A percentile compares a stretch with the other conserved stretches of the same genome.
Conservation (phyloP, 2,797 vertebrate species). For the Arvicola amphibius region DNA sequence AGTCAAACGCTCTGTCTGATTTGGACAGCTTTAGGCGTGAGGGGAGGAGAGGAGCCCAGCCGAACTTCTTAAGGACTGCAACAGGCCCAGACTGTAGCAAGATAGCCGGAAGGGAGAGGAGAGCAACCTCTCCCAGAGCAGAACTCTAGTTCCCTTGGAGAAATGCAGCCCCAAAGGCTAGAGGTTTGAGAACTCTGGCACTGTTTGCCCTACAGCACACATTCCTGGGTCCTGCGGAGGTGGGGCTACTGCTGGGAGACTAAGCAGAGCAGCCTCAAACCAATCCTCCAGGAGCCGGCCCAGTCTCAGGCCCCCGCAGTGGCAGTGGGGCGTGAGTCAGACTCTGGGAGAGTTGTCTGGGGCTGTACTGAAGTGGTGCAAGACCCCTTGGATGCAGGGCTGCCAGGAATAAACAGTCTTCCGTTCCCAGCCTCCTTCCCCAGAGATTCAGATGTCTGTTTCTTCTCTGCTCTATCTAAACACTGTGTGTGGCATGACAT, state of each 20-base stretch:
- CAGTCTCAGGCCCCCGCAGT: background rate
- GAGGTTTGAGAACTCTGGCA: background rate
- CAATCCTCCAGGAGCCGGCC: background rate
- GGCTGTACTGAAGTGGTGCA: conserved; percentile 53
- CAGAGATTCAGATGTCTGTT: conserved; percentile 71
- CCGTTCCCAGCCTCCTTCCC: conserved; percentile 67
- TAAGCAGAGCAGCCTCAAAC: background rate
- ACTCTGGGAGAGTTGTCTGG: conserved; percentile 72
- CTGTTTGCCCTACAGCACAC: background rate
- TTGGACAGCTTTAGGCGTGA: background rate
- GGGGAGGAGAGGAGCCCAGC: background rate
- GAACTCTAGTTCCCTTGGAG: background rate
- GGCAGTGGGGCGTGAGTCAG: conserved; percentile 47
- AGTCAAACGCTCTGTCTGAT: background rate
- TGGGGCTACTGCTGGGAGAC: background rate
- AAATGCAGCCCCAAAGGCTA: background rate
- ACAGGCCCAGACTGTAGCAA: background rate
- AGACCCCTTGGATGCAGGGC: background rate
- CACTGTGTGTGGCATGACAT: conserved; percentile 61
- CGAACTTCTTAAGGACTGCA: background rate
- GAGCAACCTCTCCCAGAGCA: background rate
- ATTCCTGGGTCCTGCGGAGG: background rate
- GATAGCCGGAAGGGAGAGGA: conserved; percentile 4
- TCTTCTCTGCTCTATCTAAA: conserved; percentile 78
- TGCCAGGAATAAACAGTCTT: conserved; percentile 75